Percentiles rank a stretch among this genome's conserved stretches.
These are phyloP conservation scores for Drosophila azteca DNA, from an alignment of 1,140 invertebrate genomes.

Conservation along the genomic window DNA sequence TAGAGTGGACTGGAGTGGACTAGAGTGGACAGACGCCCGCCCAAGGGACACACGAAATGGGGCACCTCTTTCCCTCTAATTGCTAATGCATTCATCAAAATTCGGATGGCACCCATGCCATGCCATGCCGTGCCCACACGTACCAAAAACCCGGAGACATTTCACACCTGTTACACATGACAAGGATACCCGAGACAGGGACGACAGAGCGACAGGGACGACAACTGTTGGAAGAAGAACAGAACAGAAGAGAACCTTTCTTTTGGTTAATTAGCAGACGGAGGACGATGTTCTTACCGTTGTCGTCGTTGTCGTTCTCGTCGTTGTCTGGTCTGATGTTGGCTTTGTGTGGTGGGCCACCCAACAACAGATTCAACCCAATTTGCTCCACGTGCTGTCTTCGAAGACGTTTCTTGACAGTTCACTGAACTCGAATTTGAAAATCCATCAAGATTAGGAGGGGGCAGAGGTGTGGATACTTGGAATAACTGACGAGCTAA, in stretches of 20 bases:
- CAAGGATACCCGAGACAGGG: constrained; percentile 20
- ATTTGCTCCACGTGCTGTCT: constrained; percentile 23
- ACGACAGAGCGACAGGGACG: neutral
- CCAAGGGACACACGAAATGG: neutral
- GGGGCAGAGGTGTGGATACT: constrained; percentile 3
- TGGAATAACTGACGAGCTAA: constrained; percentile 35
- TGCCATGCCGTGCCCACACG: neutral
- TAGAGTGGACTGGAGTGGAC: neutral
- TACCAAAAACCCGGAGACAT: constrained; percentile 36
- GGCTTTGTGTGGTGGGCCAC: too few species aligned
- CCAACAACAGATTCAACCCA: neutral
- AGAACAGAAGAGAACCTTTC: constrained; percentile 10
- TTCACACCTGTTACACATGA: constrained; percentile 58
- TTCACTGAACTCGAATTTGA: constrained; percentile 63
- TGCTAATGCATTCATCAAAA: constrained; percentile 46
- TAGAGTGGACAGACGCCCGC: neutral
- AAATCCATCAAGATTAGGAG: constrained; percentile 39
- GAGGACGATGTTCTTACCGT: constrained; percentile 9
- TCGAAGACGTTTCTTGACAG: constrained; percentile 47
- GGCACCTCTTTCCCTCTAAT: constrained; percentile 11
- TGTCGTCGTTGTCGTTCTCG: constrained; percentile 1
- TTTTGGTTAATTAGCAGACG: constrained; percentile 62
- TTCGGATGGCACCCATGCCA: constrained; percentile 19
- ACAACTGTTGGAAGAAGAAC: neutral
- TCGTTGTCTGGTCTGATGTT: constrained; percentile 17